Evolutionary conservation across 2,113 vertebrate genomes (phyloP).

Genomic region (Chloropsis cyanopogon): DNA sequence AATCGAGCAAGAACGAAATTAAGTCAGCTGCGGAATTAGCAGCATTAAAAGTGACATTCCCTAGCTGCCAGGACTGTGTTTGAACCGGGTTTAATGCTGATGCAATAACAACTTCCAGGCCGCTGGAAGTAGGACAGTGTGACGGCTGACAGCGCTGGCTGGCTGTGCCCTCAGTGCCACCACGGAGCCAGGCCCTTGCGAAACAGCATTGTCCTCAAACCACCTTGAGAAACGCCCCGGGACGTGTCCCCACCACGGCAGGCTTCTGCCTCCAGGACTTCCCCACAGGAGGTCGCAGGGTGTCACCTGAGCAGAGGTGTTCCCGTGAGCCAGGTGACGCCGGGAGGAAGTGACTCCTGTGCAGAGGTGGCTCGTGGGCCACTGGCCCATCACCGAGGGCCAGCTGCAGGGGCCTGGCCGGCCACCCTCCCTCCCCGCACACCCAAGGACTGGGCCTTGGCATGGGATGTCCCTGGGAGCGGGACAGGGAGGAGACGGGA

Average conservation of each 20-base stretch:
- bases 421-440: background rate
- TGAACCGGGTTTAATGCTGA: slow-evolving; percentile 39
- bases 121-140: slow-evolving; percentile 52
- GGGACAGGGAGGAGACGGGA: background rate
- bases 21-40: slow-evolving; percentile 16
- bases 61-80: background rate
- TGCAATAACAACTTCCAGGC: slow-evolving; percentile 63
- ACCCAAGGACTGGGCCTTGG: background rate
- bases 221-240: background rate
- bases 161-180: background rate
- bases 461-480: rapidly evolving
- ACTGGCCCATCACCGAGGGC: background rate
- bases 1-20: background rate
- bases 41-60: slow-evolving; percentile 3
- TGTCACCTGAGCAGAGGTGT: background rate
- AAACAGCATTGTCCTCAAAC: background rate
- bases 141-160: background rate
- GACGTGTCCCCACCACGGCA: background rate
- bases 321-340: background rate
- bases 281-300: background rate
- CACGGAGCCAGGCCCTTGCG: background rate
- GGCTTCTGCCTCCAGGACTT: background rate
- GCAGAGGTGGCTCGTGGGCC: background rate
- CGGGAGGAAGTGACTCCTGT: background rate
- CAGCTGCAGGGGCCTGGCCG: rapidly evolving